Base-by-base conservation (phyloP, 2,113 vertebrate genomes). In the Halichoerus grypus region DNA sequence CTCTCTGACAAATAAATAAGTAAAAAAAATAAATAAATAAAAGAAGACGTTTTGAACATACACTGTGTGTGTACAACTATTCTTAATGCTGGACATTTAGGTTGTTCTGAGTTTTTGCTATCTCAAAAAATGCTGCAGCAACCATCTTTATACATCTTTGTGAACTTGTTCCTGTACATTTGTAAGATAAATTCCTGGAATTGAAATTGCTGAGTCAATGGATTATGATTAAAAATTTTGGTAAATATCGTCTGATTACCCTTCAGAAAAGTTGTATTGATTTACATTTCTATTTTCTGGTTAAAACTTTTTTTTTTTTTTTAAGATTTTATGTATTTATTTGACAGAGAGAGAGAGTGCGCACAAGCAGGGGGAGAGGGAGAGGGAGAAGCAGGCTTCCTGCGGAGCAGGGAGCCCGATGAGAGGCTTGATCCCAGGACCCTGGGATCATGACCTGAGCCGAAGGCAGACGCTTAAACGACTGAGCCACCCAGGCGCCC, bases 151-250 rank as follows among this genome's bases (percentile, higher is more conserved):
- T 79, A 46, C 63, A 28, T 91, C 57, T 92, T 82, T 79, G 10
- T 76, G 83, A 83, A 72, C 53, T 88, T 88, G n/a, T 88, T 91
- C 39, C n/a, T 1, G 2, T 74, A 84, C 46, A 88, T 94, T 92
- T 97, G 57, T 89, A 85, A 92, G n/a, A 71, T 84, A 88, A 72
- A 94, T 80, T 94, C 84, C 85, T 89, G 71, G 71, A 92, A 93
- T 26, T 93, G 55, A 74, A 95, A 86, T 61, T 81, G 79, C 65
- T 95, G 89, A 92, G 55, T 93, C 72, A 95, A 31, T 81, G 51
- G n/a, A 80, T 55, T 96, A 14, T 94, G 65, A 28, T 69, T 91
- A 55, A 82, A 94, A 91, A 49, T 91, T 96, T 97, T 88, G 39
- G 3, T 92, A 79, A 93, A 10, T 67, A 42, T 65, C 79, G 22